Evolutionary conservation across 2,797 vertebrate species (phyloP), one percentile per base, ranked within the genome.

Genomic region (Notolepis coatsorum): DNA sequence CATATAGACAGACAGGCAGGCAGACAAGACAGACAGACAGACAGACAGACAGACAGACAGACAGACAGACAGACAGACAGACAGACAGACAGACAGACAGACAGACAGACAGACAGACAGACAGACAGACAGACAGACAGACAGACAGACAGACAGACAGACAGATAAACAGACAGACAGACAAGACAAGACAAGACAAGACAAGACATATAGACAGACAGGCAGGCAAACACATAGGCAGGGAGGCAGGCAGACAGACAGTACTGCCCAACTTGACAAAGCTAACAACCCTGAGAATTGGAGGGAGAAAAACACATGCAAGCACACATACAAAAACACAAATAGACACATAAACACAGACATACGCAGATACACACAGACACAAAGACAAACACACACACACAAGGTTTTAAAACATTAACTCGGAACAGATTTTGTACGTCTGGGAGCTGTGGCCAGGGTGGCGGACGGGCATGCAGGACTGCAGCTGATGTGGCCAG

Each of bases 391-490:
- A 23, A 28, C 20, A 61, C 35, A 49, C 27, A 48, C 24, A 39
- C 51, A 69, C 70, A 76, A 53, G 68, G 56, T 71, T 84, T 80
- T 63, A 69, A 88, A 81, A 74, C 47, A 31, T 81, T 88, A 88
- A 91, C 74, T 84, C 39, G 58, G 88, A 88, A 79, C 87, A 88
- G 86, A 86, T 84, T 86, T 75, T 61, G n/a, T 41, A 63, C 71
- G 76, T 84, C 72, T 1, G 66, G 60, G 69, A 30, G 73, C 66
- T 86, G 85, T 49, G 86, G 73, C 79, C 73, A 79, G 63, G 51
- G 75, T 37, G 70, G 84, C 50, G 61, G 74, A 58, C 61, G 65
- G 72, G 85, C 79, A 71, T 73, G 77, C 61, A 49, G 68, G 85
- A 71, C 77, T 80, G 80, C 82, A 73, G 73, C 79, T 74, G 13